These are phyloP conservation scores for Operophtera brumata DNA, from an alignment of 2,888 invertebrate genomes.

Conservation along the genomic window DNA sequence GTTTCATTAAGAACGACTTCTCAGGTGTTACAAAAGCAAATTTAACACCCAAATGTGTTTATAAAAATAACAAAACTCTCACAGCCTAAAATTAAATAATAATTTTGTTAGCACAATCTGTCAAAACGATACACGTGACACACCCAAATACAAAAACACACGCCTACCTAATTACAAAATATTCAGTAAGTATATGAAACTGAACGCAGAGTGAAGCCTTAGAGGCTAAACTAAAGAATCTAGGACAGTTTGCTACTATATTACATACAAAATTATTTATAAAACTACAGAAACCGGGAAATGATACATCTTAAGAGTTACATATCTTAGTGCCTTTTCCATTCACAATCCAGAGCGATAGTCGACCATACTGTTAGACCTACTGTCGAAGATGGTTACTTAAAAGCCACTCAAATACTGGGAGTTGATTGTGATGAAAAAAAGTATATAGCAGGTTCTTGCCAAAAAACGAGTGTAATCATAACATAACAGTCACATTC, in stretches of 20 bases:
- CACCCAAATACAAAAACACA: constrained; percentile 15
- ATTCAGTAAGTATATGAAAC: constrained; percentile 27
- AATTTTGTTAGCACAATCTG: constrained; percentile 54
- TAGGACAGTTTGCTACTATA: constrained; percentile 19
- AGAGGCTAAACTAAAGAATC: constrained; percentile 18
- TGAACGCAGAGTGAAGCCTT: constrained; percentile 27
- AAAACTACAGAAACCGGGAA: constrained; percentile 19
- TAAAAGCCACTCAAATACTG: neutral
- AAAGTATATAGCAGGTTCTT: neutral
- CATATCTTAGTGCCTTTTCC: neutral
- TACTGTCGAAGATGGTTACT: neutral
- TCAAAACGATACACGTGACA: constrained; percentile 21
- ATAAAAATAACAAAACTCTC: constrained; percentile 60
- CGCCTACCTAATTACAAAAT: constrained; percentile 33
- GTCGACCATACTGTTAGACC: neutral
- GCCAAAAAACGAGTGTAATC: too few relatives aligned
- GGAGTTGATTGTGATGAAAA: constrained; percentile 4
- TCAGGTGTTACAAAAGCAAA: constrained; percentile 17
- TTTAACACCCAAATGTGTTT: constrained; percentile 21
- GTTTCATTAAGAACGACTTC: constrained; percentile 20
- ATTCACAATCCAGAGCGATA: constrained; percentile 6
- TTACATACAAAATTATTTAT: constrained; percentile 2
- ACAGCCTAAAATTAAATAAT: constrained; percentile 70
- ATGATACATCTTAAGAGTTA: constrained; percentile 8
- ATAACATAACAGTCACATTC: too few relatives aligned